Evolutionary conservation across 35 echinoderm and acorn worm species (phyloP).

Genomic region (Diadema setosum): DNA sequence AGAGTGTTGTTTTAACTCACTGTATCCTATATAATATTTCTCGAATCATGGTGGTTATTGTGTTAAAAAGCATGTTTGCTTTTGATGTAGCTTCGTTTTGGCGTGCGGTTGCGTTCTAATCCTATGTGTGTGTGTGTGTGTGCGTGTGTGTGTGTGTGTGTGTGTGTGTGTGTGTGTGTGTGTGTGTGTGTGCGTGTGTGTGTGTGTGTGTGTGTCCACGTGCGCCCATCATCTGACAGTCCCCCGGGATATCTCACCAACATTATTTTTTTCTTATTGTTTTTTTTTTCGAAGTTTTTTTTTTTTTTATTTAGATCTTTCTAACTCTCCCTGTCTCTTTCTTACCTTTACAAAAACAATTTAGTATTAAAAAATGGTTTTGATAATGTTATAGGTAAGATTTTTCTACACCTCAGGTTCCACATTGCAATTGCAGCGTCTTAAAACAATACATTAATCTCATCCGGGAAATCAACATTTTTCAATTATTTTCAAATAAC

Average conservation of each 20-base stretch:
- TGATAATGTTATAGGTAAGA: not conserved
- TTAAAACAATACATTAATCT: no score
- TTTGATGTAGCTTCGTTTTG: no score
- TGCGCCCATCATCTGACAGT: not conserved
- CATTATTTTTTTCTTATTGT: not conserved
- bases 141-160: no score
- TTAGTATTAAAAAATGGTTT: not conserved
- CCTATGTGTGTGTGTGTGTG: no score
- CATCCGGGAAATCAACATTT: no score
- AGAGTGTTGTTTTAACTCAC: no score
- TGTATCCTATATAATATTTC: no score
- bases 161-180: not conserved
- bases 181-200: not conserved
- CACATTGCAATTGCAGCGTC: no score
- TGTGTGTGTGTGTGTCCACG: not conserved
- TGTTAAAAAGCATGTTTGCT: no score
- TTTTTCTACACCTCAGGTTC: not conserved
- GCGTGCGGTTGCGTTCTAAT: no score
- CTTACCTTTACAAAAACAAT: not conserved
- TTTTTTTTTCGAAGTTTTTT: not conserved
- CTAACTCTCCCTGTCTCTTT: not conserved
- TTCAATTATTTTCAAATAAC: not conserved
- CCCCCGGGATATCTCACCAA: not conserved
- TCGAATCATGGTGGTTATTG: no score
- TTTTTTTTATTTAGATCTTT: not conserved